These are phyloP conservation scores for Psittacara wagleri DNA, from an alignment of 2,113 vertebrate genomes.

Conservation along the genomic window DNA sequence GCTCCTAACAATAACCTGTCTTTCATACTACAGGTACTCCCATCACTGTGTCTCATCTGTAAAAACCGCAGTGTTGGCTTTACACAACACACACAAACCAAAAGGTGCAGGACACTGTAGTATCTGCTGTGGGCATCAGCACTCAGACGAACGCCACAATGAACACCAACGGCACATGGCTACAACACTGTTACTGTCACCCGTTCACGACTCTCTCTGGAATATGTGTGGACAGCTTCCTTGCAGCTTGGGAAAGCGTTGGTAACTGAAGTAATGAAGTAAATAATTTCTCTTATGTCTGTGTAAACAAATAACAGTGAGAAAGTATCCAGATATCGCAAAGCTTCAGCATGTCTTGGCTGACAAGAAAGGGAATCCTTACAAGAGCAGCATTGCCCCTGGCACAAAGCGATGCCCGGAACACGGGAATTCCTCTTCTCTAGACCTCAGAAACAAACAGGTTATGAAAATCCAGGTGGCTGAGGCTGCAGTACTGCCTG, in stretches of 20 bases:
- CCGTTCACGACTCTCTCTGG: fast-evolving
- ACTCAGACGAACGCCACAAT: fast-evolving
- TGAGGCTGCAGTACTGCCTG: background rate
- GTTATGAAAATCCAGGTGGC: background rate
- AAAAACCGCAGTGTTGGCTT: background rate
- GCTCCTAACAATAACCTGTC: background rate
- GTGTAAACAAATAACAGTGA: background rate
- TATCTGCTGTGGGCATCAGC: background rate
- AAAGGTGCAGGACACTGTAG: fast-evolving
- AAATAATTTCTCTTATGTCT: background rate
- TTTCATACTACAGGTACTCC: background rate
- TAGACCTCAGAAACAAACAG: background rate
- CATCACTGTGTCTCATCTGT: background rate
- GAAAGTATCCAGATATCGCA: background rate
- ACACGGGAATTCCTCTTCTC: background rate
- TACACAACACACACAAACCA: background rate
- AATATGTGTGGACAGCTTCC: background rate
- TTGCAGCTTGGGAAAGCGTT: background rate
- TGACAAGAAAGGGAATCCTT: background rate
- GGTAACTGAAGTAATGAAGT: background rate
- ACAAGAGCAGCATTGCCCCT: background rate
- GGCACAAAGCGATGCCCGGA: background rate
- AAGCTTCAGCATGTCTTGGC: background rate
- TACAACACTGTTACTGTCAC: background rate
- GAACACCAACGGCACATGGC: background rate